Conservation (phyloP, 2,113 vertebrate species). For the Nycticryphes semicollaris region DNA sequence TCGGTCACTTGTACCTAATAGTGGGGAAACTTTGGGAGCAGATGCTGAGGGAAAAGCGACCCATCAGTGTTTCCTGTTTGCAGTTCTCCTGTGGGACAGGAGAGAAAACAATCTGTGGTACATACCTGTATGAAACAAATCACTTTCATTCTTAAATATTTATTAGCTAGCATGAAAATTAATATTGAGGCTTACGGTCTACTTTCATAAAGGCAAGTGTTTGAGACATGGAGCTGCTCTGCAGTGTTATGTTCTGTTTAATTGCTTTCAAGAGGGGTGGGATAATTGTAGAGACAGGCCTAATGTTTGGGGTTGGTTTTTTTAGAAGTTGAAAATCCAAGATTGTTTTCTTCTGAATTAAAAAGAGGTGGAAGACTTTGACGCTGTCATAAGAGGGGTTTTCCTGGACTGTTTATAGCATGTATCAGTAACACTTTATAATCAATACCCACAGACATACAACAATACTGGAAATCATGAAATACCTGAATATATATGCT, state of each 20-base stretch:
- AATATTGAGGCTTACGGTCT: background rate
- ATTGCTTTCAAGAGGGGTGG: background rate
- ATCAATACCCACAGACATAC: background rate
- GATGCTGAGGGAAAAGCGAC: background rate
- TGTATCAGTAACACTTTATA: background rate
- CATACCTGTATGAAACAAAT: background rate
- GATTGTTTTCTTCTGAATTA: background rate
- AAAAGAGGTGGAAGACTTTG: background rate
- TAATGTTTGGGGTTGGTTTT: background rate
- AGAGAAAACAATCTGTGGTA: background rate
- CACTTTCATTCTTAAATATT: background rate
- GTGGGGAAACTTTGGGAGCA: background rate
- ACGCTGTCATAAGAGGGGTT: background rate
- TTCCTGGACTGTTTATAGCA: background rate
- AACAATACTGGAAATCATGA: background rate
- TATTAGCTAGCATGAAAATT: background rate
- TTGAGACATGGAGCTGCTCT: background rate
- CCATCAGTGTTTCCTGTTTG: background rate
- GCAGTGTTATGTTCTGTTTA: background rate
- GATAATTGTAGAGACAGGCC: background rate
- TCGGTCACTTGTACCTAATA: background rate
- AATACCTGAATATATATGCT: background rate
- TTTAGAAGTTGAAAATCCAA: background rate
- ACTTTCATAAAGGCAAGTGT: background rate
- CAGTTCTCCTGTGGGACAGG: background rate